Evolutionary conservation across 1,140 invertebrate genomes (phyloP), one percentile per base, ranked within the genome.

Genomic region (Cyphomyrmex costatus): DNA sequence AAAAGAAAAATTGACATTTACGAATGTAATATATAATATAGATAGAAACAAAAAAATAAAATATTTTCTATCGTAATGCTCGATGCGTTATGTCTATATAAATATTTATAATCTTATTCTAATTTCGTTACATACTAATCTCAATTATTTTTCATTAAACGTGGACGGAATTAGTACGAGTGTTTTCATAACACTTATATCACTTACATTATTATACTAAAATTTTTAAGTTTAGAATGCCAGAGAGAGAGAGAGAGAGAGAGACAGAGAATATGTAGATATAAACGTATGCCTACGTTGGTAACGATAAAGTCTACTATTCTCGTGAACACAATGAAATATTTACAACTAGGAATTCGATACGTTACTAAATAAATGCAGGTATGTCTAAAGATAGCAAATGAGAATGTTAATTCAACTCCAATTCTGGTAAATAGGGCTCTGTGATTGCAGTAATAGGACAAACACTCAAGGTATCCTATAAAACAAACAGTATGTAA

Each of bases 401-500:
- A 33, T 61, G 46, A 70, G 16, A 27, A 85, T 10, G 71, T 82
- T 91, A 92, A 88, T 95, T 93, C 70, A 95, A 89, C 88, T 95
- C 94, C 87, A 95, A 85, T 89, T 95, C 94, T 24, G 94, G 91
- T 33, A 92, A 36, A 36, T 94, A 95, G 1, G 94, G 92, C 89
- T 95, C 94, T 4, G 92, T 93, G 51, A 94, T 93, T 33, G 91
- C 88, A 36, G 93, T 94, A 60, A 94, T 93, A 24, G 94, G 93
- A 66, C 88, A 93, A 49, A 93, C 90, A 58, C 92, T 93, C 63
- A 95, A 65, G n/a, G 93, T 95, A 86, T 95, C 91, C 94, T 95
- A 84, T 49, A 92, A 93, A 0, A 65, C 63, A 74, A 10, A 46
- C 3, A 68, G 30, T 63, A 73, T 21, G 14, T 51, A 49, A 79